phyloP scores from a whole-genome alignment of 1,140 invertebrate genomes.

The Pogonus chalceus region DNA sequence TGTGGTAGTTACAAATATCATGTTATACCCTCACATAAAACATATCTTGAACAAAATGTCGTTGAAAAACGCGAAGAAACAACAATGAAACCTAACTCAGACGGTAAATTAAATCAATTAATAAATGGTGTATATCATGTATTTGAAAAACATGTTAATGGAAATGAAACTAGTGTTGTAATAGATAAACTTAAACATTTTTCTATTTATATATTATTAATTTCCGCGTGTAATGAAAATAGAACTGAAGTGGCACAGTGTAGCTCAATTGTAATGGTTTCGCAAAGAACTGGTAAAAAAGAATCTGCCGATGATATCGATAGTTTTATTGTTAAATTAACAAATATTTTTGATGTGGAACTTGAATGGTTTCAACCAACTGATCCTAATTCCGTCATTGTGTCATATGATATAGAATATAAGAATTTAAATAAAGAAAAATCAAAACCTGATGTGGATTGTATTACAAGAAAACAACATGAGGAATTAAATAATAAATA shows the following conservation, averaged over 20 bases:
- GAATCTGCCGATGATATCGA: constrained; percentile 31
- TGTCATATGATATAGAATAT: constrained; percentile 50
- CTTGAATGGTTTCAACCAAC: constrained; percentile 49
- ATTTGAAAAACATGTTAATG: constrained; percentile 3
- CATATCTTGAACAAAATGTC: neutral
- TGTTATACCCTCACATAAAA: neutral
- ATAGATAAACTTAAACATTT: constrained; percentile 37
- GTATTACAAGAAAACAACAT: constrained; percentile 35
- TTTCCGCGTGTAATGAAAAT: constrained; percentile 40
- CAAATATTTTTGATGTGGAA: constrained; percentile 30
- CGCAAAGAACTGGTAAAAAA: constrained; percentile 30
- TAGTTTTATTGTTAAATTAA: constrained; percentile 23
- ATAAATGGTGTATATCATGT: neutral
- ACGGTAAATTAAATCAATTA: neutral
- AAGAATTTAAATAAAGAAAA: constrained; percentile 29
- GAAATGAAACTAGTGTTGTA: constrained; percentile 20
- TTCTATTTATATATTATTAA: constrained; percentile 38
- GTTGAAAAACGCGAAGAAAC: neutral
- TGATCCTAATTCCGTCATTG: constrained; percentile 50
- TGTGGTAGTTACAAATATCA: neutral
- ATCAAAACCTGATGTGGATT: constrained; percentile 23
- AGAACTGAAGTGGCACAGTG: constrained; percentile 21
- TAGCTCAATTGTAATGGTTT: constrained; percentile 27
- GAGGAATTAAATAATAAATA: constrained; percentile 19
- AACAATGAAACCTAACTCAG: neutral